These are phyloP conservation scores for Otolemur crassicaudatus DNA, from an alignment of 2,797 vertebrate genomes.

Conservation along the genomic window DNA sequence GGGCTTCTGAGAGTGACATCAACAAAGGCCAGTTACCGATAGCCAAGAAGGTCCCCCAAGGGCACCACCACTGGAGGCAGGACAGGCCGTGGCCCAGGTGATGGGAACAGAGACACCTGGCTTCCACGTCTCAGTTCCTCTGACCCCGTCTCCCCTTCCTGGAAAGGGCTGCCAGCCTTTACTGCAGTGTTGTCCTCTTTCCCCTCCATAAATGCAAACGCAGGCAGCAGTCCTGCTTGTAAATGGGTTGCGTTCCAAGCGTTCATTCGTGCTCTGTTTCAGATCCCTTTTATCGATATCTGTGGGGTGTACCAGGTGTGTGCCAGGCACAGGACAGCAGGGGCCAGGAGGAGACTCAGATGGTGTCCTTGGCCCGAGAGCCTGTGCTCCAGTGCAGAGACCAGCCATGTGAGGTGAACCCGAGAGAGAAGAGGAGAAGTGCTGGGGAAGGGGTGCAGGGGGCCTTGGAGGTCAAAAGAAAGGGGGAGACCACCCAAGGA, in stretches of 20 bases:
- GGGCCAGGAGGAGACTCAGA: neutral
- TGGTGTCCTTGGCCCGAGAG: neutral
- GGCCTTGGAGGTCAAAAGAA: neutral
- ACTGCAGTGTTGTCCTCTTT: neutral
- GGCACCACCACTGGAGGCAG: conserved; percentile 25
- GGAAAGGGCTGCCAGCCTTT: neutral
- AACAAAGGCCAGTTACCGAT: neutral
- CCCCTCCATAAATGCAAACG: neutral
- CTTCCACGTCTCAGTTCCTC: neutral
- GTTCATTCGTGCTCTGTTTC: neutral
- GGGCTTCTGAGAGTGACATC: conserved; percentile 55
- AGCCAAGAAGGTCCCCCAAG: conserved; percentile 73
- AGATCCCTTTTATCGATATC: neutral
- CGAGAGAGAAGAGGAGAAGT: neutral
- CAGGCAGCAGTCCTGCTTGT: neutral
- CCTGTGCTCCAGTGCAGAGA: neutral
- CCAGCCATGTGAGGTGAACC: neutral
- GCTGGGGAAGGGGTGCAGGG: neutral
- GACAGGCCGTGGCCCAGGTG: neutral
- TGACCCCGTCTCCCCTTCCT: neutral
- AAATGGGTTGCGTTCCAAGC: neutral
- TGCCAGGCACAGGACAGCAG: neutral
- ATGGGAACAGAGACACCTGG: conserved; percentile 16
- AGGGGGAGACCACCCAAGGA: neutral
- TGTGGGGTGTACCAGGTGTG: neutral